These are phyloP conservation scores for Lottia scabra DNA, from an alignment of 2,888 invertebrate genomes.

Conservation along the genomic window DNA sequence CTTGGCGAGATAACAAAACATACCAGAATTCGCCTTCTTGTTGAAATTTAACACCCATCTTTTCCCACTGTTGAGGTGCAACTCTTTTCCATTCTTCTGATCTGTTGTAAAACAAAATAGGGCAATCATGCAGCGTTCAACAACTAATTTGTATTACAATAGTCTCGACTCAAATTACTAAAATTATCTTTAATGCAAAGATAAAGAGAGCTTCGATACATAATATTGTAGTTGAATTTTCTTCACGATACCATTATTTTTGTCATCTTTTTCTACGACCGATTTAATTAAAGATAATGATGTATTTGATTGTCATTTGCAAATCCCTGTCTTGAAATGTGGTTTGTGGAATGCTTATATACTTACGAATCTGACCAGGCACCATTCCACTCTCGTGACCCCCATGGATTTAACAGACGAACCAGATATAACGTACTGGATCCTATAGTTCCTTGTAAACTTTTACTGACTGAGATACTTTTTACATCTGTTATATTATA, in stretches of 20 bases:
- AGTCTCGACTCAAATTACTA: too few relatives aligned
- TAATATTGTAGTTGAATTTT: too few relatives aligned
- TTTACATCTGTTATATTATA: constrained; percentile 74
- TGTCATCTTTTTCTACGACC: too few relatives aligned
- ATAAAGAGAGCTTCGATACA: too few relatives aligned
- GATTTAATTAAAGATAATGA: too few relatives aligned
- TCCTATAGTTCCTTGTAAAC: constrained; percentile 48
- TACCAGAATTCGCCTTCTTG: constrained; percentile 75
- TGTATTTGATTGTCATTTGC: too few relatives aligned
- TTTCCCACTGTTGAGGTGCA: constrained; percentile 71
- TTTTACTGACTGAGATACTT: constrained; percentile 59
- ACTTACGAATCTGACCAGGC: constrained; percentile 72
- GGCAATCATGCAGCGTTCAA: constrained; percentile 31
- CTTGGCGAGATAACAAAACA: constrained; percentile 18
- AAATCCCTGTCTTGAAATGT: too few relatives aligned
- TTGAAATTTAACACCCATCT: constrained; percentile 73
- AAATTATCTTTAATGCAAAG: too few relatives aligned
- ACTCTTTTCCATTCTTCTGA: constrained; percentile 69
- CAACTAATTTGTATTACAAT: not conserved
- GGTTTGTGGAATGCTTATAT: too few relatives aligned
- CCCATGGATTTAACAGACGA: constrained; percentile 75
- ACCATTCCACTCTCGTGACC: constrained; percentile 73
- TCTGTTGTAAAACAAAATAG: too few relatives aligned
- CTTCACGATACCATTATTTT: too few relatives aligned
- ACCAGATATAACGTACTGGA: constrained; percentile 70